Percentiles rank a stretch among this genome's conserved stretches.
phyloP scores from a whole-genome alignment of 2,888 invertebrate species.

The Orgyia antiqua region DNA sequence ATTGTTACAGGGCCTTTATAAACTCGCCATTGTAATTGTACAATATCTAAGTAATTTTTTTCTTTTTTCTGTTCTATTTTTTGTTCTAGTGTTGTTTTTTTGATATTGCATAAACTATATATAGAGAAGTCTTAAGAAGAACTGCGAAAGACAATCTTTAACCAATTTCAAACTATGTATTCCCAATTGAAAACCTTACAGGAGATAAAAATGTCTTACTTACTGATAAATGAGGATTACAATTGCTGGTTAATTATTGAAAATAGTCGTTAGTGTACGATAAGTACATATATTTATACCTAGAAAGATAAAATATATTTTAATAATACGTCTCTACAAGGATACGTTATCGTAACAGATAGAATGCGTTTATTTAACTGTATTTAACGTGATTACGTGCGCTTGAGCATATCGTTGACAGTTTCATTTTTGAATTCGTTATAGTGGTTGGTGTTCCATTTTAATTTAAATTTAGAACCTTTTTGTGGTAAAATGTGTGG shows the following conservation, averaged over 20 bases:
- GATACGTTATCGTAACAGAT: slow-evolving; percentile 28
- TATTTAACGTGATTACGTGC: slow-evolving; percentile 34
- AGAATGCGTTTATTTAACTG: slow-evolving; percentile 37
- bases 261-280: too few species aligned
- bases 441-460: slow-evolving; percentile 7
- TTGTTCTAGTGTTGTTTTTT: neutral
- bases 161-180: too few species aligned
- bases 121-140: too few species aligned
- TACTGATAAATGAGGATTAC: too few species aligned
- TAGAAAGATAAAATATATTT: too few species aligned
- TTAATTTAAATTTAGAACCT: slow-evolving; percentile 1
- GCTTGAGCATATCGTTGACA: slow-evolving; percentile 29
- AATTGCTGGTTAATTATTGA: too few species aligned
- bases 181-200: too few species aligned
- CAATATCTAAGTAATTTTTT: slow-evolving; percentile 12
- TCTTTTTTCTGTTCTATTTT: slow-evolving; percentile 1
- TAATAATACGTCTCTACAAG: slow-evolving; percentile 37
- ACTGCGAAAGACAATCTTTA: too few species aligned
- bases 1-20: slow-evolving; percentile 1
- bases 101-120: too few species aligned
- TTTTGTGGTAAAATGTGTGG: neutral
- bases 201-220: too few species aligned
- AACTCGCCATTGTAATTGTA: slow-evolving; percentile 1
- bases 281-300: too few species aligned
- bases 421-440: slow-evolving; percentile 23